Base-by-base conservation (phyloP, 2,888 invertebrate species). In the Gibbula magus region DNA sequence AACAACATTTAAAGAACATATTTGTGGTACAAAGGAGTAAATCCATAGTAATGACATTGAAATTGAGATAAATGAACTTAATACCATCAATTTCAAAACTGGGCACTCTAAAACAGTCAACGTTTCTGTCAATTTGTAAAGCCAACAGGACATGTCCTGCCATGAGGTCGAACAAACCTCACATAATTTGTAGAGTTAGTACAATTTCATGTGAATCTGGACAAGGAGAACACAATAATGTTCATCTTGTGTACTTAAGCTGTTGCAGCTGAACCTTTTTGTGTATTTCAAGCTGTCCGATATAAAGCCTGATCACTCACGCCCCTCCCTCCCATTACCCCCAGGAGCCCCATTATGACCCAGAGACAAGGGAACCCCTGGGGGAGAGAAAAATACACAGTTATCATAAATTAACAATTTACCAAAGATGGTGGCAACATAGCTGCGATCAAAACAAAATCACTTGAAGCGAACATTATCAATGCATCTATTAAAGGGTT, bases 351-450 rank as follows among this genome's bases (percentile, higher is more conserved):
- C 70, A n/a, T 35, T 22, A 22, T 13, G 29, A 61, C 61, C 61
- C 61, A 16, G 29, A 35, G 16, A 39, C 18, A 70, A 35, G 16
- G n/a, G 18, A 4, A 25, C 45, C 70, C 70, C 39, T 35, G 3
- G 20, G 35, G 39, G 20, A 20, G n/a, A n/a, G 18, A 70, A 70
- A n/a, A 70, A 70, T 35, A 32, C 39, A 70, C 35, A 70, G 70
- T 70, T 70, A 70, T 70, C 70, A 70, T 70, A 70, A 70, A 70
- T 70, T 35, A 70, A 35, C 70, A 70, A 70, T 70, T 70, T 70
- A 29, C 4, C 20, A 20, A 39, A 70, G 35, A 39, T n/a, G 39
- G 70, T 70, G 70, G 29, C 35, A 70, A 70, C 70, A 70, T 70
- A 35, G 35, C 70, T 29, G 29, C 10, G 70, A 32, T 20, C 35